Conservation (phyloP, 1,140 invertebrate genomes). For the Scaptomyza hsui region DNA sequence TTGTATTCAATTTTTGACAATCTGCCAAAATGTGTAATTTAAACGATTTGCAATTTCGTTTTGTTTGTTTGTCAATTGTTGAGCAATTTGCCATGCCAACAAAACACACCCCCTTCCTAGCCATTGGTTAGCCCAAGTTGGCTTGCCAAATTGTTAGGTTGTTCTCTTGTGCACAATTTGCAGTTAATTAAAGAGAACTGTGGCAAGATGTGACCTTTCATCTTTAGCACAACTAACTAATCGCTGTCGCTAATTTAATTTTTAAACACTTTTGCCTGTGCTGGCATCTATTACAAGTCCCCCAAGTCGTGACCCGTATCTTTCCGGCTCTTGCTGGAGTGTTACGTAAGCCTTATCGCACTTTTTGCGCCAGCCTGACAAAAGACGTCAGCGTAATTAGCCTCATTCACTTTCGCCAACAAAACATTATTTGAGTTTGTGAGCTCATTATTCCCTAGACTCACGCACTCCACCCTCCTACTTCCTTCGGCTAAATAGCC, state of each 20-base stretch:
- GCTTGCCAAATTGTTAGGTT: constrained; percentile 33
- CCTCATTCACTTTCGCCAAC: constrained; percentile 12
- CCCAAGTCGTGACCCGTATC: background rate
- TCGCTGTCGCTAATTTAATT: constrained; percentile 28
- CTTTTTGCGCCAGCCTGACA: constrained; percentile 17
- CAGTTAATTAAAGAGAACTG: constrained; percentile 41
- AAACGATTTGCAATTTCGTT: constrained; percentile 31
- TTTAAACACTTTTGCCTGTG: constrained; percentile 17
- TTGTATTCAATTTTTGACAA: constrained; percentile 28
- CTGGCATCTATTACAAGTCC: background rate
- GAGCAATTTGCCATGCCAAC: constrained; percentile 23
- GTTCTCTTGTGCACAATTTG: constrained; percentile 33
- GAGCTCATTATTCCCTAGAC: constrained; percentile 29
- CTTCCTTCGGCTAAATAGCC: background rate
- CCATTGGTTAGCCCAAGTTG: background rate
- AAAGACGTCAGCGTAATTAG: constrained; percentile 39
- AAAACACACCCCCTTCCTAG: background rate
- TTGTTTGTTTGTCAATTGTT: constrained; percentile 36
- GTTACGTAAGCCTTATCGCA: constrained; percentile 42
- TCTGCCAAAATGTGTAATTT: constrained; percentile 40
- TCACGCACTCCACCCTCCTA: background rate
- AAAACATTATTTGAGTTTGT: constrained; percentile 19
- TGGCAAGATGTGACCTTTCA: background rate
- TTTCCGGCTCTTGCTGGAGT: background rate
- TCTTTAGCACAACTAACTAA: background rate